phyloP scores from a whole-genome alignment of 2,797 vertebrate species.

The Tapera naevia region DNA sequence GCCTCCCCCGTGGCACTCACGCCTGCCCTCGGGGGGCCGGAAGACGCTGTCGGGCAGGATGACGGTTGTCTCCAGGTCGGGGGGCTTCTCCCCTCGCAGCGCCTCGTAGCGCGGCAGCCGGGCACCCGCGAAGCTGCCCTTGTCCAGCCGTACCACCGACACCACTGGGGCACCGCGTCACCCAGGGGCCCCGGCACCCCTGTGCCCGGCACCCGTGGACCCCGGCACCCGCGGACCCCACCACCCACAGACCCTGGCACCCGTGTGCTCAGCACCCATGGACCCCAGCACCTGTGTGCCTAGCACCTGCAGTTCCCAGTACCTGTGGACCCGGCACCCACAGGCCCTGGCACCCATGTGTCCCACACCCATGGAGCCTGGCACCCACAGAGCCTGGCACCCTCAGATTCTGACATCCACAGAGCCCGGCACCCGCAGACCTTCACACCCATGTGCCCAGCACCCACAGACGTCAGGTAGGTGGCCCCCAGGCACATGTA shows the following conservation, averaged over 20 bases:
- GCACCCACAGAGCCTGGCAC: background rate
- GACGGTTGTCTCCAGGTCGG: slow-evolving; percentile 87
- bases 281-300: too few species aligned
- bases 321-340: background rate
- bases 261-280: too few species aligned
- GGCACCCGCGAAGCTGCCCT: slow-evolving; percentile 86
- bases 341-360: background rate
- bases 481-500: background rate
- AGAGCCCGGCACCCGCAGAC: background rate
- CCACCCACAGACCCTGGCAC: background rate
- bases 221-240: background rate
- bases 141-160: slow-evolving; percentile 91
- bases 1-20: slow-evolving; percentile 41
- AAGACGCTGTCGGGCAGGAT: slow-evolving; percentile 90
- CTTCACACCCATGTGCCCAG: background rate
- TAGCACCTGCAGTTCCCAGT: too few species aligned
- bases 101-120: slow-evolving; percentile 89
- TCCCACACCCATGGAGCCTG: background rate
- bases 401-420: background rate
- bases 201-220: background rate
- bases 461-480: background rate
- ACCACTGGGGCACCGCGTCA: slow-evolving; percentile 79
- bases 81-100: slow-evolving; percentile 84
- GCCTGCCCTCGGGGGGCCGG: slow-evolving; percentile 69
- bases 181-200: too few species aligned